Evolutionary conservation across 2,113 vertebrate species (phyloP).

Genomic region (Notechis scutatus): DNA sequence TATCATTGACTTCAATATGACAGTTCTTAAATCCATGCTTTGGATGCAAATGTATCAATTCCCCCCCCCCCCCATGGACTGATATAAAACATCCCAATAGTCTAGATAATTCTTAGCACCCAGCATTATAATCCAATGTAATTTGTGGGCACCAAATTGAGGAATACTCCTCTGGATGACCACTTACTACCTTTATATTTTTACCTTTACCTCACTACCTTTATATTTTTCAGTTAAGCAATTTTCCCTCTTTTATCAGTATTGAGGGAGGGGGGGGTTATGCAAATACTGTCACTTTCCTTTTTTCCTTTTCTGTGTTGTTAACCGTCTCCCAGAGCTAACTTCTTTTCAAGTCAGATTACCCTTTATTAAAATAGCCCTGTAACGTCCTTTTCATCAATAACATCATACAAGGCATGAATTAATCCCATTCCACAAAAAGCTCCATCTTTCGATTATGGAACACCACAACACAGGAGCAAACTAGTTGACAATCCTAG

Average conservation of each 20-base stretch:
- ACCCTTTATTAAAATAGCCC: background rate
- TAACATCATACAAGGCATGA: background rate
- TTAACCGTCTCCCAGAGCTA: constrained; percentile 27
- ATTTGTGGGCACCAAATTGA: background rate
- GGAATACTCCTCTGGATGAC: background rate
- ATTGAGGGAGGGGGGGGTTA: background rate
- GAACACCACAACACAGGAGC: background rate
- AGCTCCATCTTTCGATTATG: background rate
- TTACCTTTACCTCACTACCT: background rate
- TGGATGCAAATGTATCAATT: background rate
- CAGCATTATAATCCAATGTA: background rate
- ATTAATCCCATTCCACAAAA: background rate
- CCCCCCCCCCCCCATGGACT: background rate
- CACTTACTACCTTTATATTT: background rate
- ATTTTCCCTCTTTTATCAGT: constrained; percentile 31
- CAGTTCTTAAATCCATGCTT: background rate
- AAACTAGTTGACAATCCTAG: background rate
- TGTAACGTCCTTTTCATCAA: background rate
- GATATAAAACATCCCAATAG: background rate
- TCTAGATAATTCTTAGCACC: background rate
- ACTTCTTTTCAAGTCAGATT: background rate
- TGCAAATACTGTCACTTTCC: background rate
- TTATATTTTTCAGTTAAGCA: background rate
- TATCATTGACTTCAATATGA: constrained; percentile 9
- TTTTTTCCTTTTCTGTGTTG: background rate